Base-by-base conservation (phyloP, 2,888 invertebrate species). In the Bimastos eiseni region DNA sequence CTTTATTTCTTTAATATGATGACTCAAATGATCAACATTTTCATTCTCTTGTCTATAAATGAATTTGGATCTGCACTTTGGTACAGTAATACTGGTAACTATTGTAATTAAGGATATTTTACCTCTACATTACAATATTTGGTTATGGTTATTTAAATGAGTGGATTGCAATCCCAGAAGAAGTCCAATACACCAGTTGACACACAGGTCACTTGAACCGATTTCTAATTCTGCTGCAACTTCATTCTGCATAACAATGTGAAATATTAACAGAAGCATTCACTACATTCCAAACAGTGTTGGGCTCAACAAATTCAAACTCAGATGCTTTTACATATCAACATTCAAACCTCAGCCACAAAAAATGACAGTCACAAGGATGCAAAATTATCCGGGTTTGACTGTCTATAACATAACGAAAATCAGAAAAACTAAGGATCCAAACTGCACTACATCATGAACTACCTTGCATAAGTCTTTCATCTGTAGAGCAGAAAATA, bases 391-490 rank as follows among this genome's bases (percentile, higher is more conserved):
- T 49, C 49, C 24, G 49, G 49, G 49, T 49, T 49, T 49, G 49
- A 49, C 49, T 70, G 70, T 70, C 70, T 70, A 70, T 0, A n/a
- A n/a, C 30, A 70, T 70, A 70, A 70, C 8, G 70, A 30, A 70
- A 70, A n/a, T n/a, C 70, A 70, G 3, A 70, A 70, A 70, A 70
- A n/a, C 49, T 49, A 70, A 70, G n/a, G 70, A 70, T 30, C n/a
- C 70, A 70, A 70, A 70, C n/a, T 3, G n/a, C 70, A n/a, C n/a
- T 30, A 70, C 70, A n/a, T 70, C 70, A 70, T 8, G n/a, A 70
- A 70, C 70, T 70, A 70, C 70, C 70, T 70, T 70, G 70, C 70
- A 70, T 70, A 70, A 70, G 70, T 70, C 70, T 70, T 70, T 70
- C 70, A 70, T 70, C 70, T 70, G 70, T 30, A 70, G n/a, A 70